These are phyloP conservation scores for Plectropomus leopardus DNA, from an alignment of 2,113 vertebrate species.

Conservation along the genomic window DNA sequence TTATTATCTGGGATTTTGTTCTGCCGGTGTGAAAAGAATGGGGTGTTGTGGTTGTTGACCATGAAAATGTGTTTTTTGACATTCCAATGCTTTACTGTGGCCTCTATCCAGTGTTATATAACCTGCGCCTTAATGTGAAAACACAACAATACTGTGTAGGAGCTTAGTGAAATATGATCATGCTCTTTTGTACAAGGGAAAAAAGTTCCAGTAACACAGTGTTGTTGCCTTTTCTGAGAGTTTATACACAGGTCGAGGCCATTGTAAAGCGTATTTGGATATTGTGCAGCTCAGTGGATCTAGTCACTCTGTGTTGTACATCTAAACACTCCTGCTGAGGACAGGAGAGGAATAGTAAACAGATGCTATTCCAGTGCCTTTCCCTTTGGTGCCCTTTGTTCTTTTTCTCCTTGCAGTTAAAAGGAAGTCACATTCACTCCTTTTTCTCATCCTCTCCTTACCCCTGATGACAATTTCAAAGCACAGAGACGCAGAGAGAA, in stretches of 20 bases:
- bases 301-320: not conserved
- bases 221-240: slow-evolving; percentile 31
- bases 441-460: slow-evolving; percentile 43
- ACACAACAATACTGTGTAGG: slow-evolving; percentile 6
- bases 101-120: slow-evolving; percentile 27
- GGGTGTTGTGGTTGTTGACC: slow-evolving; percentile 41
- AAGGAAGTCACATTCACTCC: slow-evolving; percentile 69
- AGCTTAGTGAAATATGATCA: not conserved
- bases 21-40: slow-evolving; percentile 48
- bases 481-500: not conserved
- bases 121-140: slow-evolving; percentile 16
- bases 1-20: slow-evolving; percentile 50
- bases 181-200: too few relatives aligned
- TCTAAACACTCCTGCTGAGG: slow-evolving; percentile 50
- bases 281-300: slow-evolving; percentile 16
- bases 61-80: slow-evolving; percentile 46
- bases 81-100: slow-evolving; percentile 40
- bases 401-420: slow-evolving; percentile 35
- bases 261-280: slow-evolving; percentile 34
- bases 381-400: slow-evolving; percentile 43
- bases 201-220: not conserved
- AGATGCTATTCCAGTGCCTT: slow-evolving; percentile 73
- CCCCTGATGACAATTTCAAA: slow-evolving; percentile 25
- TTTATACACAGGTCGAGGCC: slow-evolving; percentile 25
- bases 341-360: slow-evolving; percentile 77